phyloP scores from a whole-genome alignment of 2,888 invertebrate genomes.

The Pedicia rivosa region DNA sequence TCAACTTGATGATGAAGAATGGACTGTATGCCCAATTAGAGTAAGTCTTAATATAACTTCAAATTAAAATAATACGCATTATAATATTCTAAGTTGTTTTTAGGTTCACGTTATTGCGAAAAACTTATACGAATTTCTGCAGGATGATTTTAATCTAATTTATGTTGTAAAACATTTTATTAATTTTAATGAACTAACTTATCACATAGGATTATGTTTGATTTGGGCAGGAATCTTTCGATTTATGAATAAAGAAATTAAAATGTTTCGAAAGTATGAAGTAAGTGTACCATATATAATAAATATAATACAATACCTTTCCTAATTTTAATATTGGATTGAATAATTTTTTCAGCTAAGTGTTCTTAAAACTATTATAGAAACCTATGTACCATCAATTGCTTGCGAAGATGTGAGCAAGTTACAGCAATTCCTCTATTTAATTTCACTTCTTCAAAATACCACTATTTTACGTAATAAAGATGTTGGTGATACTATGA shows the following conservation, averaged over 20 bases:
- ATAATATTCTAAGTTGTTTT: background rate
- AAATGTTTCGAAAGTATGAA: conserved; percentile 1
- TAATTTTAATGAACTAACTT: conserved; percentile 1
- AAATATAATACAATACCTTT: no score
- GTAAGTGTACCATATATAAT: no score
- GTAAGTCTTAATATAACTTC: no score
- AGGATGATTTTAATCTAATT: conserved; percentile 4
- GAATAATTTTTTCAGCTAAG: no score
- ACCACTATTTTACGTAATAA: no score
- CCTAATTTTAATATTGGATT: no score
- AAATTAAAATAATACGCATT: background rate
- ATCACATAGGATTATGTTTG: background rate
- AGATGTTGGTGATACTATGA: no score
- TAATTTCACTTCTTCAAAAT: no score
- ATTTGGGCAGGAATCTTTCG: conserved; percentile 2
- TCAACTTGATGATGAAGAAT: background rate
- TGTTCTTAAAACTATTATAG: no score
- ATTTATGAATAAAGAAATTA: background rate
- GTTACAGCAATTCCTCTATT: no score
- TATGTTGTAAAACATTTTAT: background rate
- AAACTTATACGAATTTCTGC: background rate
- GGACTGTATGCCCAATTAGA: background rate
- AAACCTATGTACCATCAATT: no score
- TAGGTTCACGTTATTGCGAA: conserved; percentile 1
- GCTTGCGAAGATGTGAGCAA: no score